A percentile compares a stretch with the other conserved stretches of the same genome.
Conservation (phyloP, 2,797 vertebrate genomes). For the Hemitrygon akajei region DNA sequence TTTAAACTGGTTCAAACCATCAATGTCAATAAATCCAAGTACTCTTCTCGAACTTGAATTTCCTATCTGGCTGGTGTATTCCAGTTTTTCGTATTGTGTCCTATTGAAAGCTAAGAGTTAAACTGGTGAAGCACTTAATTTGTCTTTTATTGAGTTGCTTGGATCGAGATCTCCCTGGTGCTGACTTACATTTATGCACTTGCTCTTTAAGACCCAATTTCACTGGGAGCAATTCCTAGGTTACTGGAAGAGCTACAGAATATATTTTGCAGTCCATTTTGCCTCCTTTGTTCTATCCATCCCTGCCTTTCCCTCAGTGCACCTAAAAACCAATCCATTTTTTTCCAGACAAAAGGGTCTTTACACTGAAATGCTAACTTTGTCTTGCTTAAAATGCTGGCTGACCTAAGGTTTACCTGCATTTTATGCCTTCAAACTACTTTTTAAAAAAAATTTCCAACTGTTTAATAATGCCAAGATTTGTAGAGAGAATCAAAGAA, state of each 20-base stretch:
- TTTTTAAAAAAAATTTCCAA: background rate
- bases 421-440: background rate
- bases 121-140: background rate
- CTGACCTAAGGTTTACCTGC: background rate
- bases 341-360: too few relatives aligned
- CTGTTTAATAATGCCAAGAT: background rate
- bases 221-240: background rate
- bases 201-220: background rate
- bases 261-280: too few relatives aligned
- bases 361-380: too few relatives aligned
- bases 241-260: too few relatives aligned
- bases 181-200: background rate
- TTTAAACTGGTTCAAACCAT: constrained; percentile 16
- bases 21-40: background rate
- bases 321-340: too few relatives aligned
- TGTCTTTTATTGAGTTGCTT: background rate
- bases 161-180: background rate
- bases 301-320: too few relatives aligned
- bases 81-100: background rate
- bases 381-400: too few relatives aligned
- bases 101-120: background rate
- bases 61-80: background rate
- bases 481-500: background rate
- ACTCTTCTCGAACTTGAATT: background rate
- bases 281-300: too few relatives aligned